A percentile compares a stretch with the other conserved stretches of the same genome.
These are phyloP conservation scores for Petrolisthes cinctipes DNA, from an alignment of 2,888 invertebrate species.

Conservation along the genomic window DNA sequence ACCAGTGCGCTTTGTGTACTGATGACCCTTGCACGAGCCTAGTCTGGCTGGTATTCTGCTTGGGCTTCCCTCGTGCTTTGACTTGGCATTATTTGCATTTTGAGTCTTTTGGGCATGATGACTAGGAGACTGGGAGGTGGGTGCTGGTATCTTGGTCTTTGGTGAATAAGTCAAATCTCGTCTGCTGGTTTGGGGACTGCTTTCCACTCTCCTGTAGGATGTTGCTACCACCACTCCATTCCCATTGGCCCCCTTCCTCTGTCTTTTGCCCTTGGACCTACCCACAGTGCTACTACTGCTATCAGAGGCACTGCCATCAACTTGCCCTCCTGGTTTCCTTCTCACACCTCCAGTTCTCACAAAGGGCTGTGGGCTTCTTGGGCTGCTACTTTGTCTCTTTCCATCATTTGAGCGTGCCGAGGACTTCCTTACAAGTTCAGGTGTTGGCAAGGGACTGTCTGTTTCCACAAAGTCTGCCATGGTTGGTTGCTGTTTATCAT, in stretches of 20 bases:
- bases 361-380: slow-evolving; percentile 27
- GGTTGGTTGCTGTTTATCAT: background rate
- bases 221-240: slow-evolving; percentile 26
- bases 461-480: slow-evolving; percentile 58
- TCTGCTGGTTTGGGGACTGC: background rate
- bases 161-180: background rate
- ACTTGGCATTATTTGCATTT: background rate
- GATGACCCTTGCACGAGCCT: background rate
- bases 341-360: slow-evolving; percentile 40
- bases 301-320: slow-evolving; percentile 9
- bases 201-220: slow-evolving; percentile 27
- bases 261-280: slow-evolving; percentile 12
- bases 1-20: slow-evolving; percentile 28
- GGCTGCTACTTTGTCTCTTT: background rate
- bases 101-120: background rate
- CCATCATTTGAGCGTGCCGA: background rate
- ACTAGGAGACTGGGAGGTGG: background rate
- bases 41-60: background rate
- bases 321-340: slow-evolving; percentile 28
- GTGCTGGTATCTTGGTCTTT: background rate
- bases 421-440: slow-evolving; percentile 24
- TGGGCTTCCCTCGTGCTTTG: background rate
- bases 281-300: background rate
- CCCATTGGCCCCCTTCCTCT: background rate
- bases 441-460: slow-evolving; percentile 48